Base-by-base conservation (phyloP, 1,140 invertebrate genomes). In the Aphelinus atriplicis region DNA sequence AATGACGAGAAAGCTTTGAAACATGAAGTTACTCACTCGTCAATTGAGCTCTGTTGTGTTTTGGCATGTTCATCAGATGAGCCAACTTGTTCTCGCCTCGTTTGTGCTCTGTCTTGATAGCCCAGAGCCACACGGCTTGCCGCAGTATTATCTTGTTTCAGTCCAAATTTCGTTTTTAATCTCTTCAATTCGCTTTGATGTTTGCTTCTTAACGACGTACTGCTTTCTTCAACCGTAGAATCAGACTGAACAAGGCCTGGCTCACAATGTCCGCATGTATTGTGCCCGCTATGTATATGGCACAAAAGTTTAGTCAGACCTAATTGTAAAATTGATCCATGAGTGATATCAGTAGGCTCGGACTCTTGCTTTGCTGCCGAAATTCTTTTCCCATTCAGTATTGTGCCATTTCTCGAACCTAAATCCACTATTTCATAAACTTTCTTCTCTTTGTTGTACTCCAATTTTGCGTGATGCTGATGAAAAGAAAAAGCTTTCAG, bases 201-300 rank as follows among this genome's bases (percentile, higher is more conserved):
- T 68, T 82, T 86, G n/a, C 57, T 84, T 3, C 80, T 77, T 7
- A 55, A 64, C 42, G 53, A 69, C 42, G 3, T 55, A 55, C 2
- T 56, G 47, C 58, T 78, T 73, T 75, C 82, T 5, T 77, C 82
- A 5, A 76, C 56, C 3, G 57, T 7, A 9, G 70, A 75, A 43
- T 51, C 64, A n/a, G 53, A 81, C 60, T 81, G 82, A 55, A 95
- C 80, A 47, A 95, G 89, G 6, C 96, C 95, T 0, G 96, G 96
- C 84, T 97, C 96, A 88, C 97, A 98, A 75, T 94, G 89, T 0
- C 94, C 93, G 83, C 97, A 98, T 0, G 96, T 98, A 77, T 95
- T 92, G 75, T 90, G 89, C 0, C 95, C 95, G 47, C 90, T 89
- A 84, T 98, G 97, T 69, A 98, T 92, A 84, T 98, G 97, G 80